These are phyloP conservation scores for Hippocampus barbouri DNA, from an alignment of 2,113 vertebrate species.

Conservation along the genomic window DNA sequence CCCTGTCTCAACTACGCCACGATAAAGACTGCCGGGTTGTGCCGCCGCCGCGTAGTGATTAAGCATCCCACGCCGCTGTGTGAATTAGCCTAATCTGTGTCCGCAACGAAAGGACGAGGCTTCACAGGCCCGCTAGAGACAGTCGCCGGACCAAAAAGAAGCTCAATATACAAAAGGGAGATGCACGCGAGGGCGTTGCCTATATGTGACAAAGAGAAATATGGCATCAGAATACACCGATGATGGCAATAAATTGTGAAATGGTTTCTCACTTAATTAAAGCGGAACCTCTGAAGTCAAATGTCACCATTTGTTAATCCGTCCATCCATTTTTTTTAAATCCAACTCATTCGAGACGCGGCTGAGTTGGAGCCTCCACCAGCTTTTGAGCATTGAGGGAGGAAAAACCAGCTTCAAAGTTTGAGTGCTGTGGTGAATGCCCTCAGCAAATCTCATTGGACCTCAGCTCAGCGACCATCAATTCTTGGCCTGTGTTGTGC, in stretches of 20 bases:
- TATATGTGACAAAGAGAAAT: constrained; percentile 6
- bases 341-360: neutral
- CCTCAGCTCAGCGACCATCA: neutral
- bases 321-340: neutral
- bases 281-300: constrained; percentile 2
- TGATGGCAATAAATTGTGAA: neutral
- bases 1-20: constrained; percentile 35
- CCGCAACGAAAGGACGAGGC: constrained; percentile 63
- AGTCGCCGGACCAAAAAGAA: constrained; percentile 57
- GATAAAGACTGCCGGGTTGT: constrained; percentile 62
- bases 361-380: neutral
- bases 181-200: constrained; percentile 1
- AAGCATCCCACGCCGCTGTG: constrained; percentile 62
- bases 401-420: neutral
- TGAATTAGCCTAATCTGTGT: constrained; percentile 71
- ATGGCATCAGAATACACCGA: constrained; percentile 15
- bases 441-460: neutral
- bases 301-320: neutral
- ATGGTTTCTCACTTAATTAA: neutral
- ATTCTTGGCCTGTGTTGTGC: too few species aligned
- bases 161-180: constrained; percentile 49
- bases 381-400: neutral
- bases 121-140: constrained; percentile 62
- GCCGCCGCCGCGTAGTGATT: constrained; percentile 65
- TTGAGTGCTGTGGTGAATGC: neutral